Conservation (phyloP, 2,888 invertebrate species). For the Tipula helvola region DNA sequence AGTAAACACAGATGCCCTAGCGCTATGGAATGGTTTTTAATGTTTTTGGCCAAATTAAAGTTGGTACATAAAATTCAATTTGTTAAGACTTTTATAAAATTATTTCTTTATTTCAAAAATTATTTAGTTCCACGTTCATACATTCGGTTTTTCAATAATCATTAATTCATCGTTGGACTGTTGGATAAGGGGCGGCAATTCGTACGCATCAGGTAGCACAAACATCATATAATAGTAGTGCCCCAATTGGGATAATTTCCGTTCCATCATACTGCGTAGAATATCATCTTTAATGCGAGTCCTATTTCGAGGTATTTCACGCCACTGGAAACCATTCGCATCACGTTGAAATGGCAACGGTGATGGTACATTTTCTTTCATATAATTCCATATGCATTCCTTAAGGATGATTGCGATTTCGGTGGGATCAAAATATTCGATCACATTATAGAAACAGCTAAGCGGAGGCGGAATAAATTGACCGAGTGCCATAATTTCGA, state of each 20-base stretch:
- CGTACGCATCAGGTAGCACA: slow-evolving; percentile 25
- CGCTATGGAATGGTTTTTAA: too few relatives aligned
- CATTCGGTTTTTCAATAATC: neutral
- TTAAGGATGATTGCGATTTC: slow-evolving; percentile 67
- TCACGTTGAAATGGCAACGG: slow-evolving; percentile 66
- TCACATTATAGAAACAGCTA: slow-evolving; percentile 59
- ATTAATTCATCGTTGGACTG: neutral
- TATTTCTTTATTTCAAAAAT: neutral
- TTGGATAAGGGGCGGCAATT: neutral
- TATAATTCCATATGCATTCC: slow-evolving; percentile 82
- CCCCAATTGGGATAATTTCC: slow-evolving; percentile 63
- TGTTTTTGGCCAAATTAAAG: too few relatives aligned
- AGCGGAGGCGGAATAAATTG: slow-evolving; percentile 77
- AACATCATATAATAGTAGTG: slow-evolving; percentile 68
- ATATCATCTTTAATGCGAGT: slow-evolving; percentile 38
- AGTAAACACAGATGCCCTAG: too few relatives aligned
- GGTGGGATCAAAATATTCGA: slow-evolving; percentile 57
- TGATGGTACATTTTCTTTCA: slow-evolving; percentile 78
- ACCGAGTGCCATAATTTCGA: slow-evolving; percentile 71
- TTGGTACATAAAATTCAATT: neutral
- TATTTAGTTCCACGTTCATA: neutral
- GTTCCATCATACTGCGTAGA: slow-evolving; percentile 63
- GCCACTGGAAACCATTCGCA: slow-evolving; percentile 57
- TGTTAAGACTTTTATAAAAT: neutral
- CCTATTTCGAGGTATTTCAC: slow-evolving; percentile 57